Base-by-base conservation (phyloP, 2,797 vertebrate species). In the Taenioides sp. region DNA sequence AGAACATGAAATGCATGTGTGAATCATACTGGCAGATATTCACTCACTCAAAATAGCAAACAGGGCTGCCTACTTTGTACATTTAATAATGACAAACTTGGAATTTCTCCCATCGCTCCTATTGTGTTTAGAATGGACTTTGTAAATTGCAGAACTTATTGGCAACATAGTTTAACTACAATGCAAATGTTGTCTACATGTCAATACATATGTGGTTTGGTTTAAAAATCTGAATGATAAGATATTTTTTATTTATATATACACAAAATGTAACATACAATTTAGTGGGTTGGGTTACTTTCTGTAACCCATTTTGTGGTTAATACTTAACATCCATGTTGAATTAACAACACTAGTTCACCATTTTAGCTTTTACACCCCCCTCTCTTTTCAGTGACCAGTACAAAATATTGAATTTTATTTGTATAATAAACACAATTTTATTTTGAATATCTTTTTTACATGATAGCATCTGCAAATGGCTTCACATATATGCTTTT, bases 381-480 rank as follows among this genome's bases (percentile, higher is more conserved):
- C 7, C 9, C 1, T 12, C 16, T 7, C 17, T 18, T 2, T 37
- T 37, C 18, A 34, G 83, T 89, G 22, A 28, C 25, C 77, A 57
- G 73, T 69, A 71, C 77, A 72, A 81, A 87, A 77, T 69, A 73
- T 72, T 58, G 78, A 79, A 71, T 73, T 81, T 83, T 77, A 58
- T 70, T 55, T 40, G 47, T 47, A 71, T 71, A 67, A 67, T 23
- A 75, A 23, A 65, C 37, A 65, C 18, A 70, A 72, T 82, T 78
- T 67, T 50, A 74, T 70, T 81, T 59, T 64, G 70, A 70, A 71
- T 83, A 78, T 84, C 72, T 85, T 79, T 64, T 84, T 70, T 77
- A 71, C 65, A 73, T 64, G 84, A 84, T 82, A 82, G 85, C 84
- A 86, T 91, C 84, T 87, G 86, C 75, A 76, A 81, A 87, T 81